Base-by-base conservation (phyloP, 2,888 invertebrate species). In the Acrocyrtus sp. region DNA sequence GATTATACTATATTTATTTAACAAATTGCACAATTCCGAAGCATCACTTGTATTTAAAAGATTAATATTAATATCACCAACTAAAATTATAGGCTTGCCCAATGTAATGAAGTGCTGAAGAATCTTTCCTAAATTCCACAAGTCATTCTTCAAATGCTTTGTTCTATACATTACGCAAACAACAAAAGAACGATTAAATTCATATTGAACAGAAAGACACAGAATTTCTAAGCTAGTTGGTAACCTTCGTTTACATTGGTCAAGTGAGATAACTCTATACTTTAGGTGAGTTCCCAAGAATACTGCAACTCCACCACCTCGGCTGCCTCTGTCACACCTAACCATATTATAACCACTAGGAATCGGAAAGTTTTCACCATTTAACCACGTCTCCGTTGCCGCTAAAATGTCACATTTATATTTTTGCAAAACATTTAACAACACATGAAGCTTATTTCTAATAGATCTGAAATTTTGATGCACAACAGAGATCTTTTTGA, bases 221-320 rank as follows among this genome's bases (percentile, higher is more conserved):
- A 54, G 4, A 5, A 34, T 34, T 39, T 54, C 54, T 19, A 54
- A 17, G 19, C 17, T 21, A 39, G 4, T 21, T 21, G 6, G 54
- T 21, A 2, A 4, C 22, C 8, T 26, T 5, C n/a, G 39, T 34
- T 34, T 19, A 3, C 3, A 34, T 21, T 34, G 3, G 15, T 34
- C 3, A 2, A 8, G 10, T 54, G 3, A 5, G 5, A 34, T 10
- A 19, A n/a, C 4, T 17, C 8, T 54, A 3, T 8, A 17, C 10
- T 54, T 54, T 2, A 54, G 17, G 1, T 2, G 5, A 19, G 21
- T 21, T 54, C 19, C 39, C n/a, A 15, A 5, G 1, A 54, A 5
- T 6, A 54, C 19, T 34, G 54, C 54, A 19, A 54, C 54, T 5
- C 54, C 54, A 3, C 54, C 54, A 17, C 54, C 54, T 22, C 27